Evolutionary conservation across 2,797 vertebrate species (phyloP).

Genomic region (Arrhamphus sclerolepis): DNA sequence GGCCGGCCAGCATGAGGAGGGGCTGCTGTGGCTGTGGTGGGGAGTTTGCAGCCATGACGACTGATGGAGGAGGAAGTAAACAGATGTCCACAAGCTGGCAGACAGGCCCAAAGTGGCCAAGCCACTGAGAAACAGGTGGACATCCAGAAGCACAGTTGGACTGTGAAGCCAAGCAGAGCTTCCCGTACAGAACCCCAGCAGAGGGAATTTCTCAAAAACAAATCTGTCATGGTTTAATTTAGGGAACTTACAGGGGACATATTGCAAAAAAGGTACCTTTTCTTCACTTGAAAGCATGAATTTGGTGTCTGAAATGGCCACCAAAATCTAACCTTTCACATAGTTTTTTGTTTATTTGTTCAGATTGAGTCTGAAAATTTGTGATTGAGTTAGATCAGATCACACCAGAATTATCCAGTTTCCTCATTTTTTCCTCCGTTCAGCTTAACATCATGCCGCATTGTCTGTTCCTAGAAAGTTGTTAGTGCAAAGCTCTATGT

Average conservation of each 20-base stretch:
- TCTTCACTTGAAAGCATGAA: no score
- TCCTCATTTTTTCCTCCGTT: no score
- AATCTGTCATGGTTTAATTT: conserved; percentile 27
- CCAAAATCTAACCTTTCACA: no score
- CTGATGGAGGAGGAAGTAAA: conserved; percentile 77
- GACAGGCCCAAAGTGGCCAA: conserved; percentile 57
- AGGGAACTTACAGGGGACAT: neutral
- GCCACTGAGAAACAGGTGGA: conserved; percentile 70
- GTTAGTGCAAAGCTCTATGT: no score
- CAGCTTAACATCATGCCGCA: no score
- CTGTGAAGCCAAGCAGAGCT: conserved; percentile 42
- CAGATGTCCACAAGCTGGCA: conserved; percentile 82
- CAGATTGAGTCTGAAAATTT: no score
- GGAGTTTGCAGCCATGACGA: conserved; percentile 68
- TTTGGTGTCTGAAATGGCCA: no score
- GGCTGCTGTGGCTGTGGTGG: conserved; percentile 24
- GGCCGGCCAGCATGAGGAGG: conserved; percentile 25
- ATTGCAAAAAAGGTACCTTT: no score
- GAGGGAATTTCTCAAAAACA: conserved; percentile 30
- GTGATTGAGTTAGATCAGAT: no score
- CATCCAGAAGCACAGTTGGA: conserved; percentile 64
- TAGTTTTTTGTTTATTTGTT: no score
- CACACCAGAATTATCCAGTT: no score
- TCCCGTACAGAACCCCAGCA: conserved; percentile 14
- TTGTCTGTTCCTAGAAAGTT: no score